Base-by-base conservation (phyloP, 1,140 invertebrate species). In the Polypedilum vanderplanki region DNA sequence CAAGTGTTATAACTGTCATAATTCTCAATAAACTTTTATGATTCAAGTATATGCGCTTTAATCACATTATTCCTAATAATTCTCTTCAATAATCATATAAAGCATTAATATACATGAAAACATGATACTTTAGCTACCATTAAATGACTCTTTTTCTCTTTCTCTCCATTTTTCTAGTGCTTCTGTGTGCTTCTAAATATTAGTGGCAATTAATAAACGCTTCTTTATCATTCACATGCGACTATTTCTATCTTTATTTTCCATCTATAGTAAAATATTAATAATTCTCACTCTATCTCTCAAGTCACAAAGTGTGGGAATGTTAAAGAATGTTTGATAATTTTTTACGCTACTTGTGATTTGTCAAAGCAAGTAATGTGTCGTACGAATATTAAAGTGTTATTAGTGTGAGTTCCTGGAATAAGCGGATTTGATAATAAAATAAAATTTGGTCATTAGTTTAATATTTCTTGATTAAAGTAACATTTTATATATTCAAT, bases 101-200 rank as follows among this genome's bases (percentile, higher is more conserved):
- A n/a, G 46, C 46, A 57, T 57, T 57, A 57, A 57, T 57, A 57
- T 57, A 57, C 46, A 57, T 57, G 46, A 57, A 57, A 57, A 57
- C 46, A 57, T 57, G 46, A 57, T 57, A 57, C 46, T 57, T 57
- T 57, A n/a, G 46, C n/a, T 57, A 57, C 12, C 46, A n/a, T n/a
- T 57, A 57, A 57, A 57, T 57, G 46, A 57, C 46, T 57, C n/a
- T 57, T 57, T 46, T 57, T 57, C n/a, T 57, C 46, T 12, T 12
- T 57, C 24, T 33, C 24, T 57, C 46, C 12, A 57, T n/a, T 12
- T 15, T 12, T 57, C 12, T n/a, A 57, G 46, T 57, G 46, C 46
- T 57, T 57, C 46, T 57, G 46, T 33, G 5, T 33, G 5, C 5
- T 33, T 33, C 24, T 33, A n/a, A 57, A 57, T 57, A 57, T 57